phyloP scores from a whole-genome alignment of 30 jellyfish, hydroid and myxozoan genomes.

The Sanderia malayensis region DNA sequence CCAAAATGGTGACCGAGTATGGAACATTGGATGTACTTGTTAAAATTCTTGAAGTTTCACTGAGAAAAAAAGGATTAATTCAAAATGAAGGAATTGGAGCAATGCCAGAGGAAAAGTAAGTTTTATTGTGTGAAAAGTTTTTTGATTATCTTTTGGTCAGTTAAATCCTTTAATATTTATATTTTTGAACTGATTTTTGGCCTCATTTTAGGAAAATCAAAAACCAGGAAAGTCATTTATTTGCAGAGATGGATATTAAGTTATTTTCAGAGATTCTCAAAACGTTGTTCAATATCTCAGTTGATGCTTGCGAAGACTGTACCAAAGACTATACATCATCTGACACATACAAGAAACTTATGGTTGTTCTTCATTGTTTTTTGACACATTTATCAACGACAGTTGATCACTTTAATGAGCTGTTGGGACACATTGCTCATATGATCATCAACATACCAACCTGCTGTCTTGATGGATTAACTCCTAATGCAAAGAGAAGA shows the following conservation, averaged over 20 bases:
- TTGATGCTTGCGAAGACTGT: conserved; percentile 11
- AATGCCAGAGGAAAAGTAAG: background rate
- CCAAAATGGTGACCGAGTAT: conserved; percentile 36
- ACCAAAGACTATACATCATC: conserved; percentile 11
- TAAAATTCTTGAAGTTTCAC: background rate
- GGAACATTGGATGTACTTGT: conserved; percentile 7
- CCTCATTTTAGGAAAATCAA: background rate
- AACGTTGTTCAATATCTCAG: conserved; percentile 69
- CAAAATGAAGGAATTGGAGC: background rate
- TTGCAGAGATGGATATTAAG: background rate
- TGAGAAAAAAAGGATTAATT: background rate
- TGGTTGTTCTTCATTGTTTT: conserved; percentile 3
- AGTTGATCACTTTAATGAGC: conserved; percentile 6
- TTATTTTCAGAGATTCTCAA: conserved; percentile 58
- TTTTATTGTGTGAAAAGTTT: background rate
- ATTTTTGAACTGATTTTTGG: background rate
- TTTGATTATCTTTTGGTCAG: background rate
- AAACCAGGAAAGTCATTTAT: background rate
- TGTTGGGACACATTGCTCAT: conserved; percentile 59
- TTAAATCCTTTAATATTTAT: background rate
- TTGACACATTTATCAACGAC: conserved; percentile 9
- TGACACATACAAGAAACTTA: conserved; percentile 13
- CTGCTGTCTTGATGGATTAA: conserved; percentile 25
- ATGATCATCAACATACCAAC: conserved; percentile 72
- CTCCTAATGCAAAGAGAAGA: conserved; percentile 47